Evolutionary conservation across 1,140 invertebrate species (phyloP), one percentile per base, ranked within the genome.

Genomic region (Monochamus saltuarius): DNA sequence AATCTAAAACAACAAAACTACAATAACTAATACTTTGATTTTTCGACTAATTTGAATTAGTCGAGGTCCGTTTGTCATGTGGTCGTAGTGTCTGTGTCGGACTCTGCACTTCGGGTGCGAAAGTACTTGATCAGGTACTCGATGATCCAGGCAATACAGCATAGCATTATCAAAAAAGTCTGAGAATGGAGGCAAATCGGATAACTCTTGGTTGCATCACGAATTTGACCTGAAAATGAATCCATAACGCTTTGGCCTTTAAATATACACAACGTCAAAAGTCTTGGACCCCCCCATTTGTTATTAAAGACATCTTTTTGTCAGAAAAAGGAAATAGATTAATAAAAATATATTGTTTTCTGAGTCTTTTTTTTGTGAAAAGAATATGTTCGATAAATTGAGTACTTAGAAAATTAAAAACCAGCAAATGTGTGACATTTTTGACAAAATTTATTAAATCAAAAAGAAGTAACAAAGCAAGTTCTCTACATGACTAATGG

Each of bases 111-210:
- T 55, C 59, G 51, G 10, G 52, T 69, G 16, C 61, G 47, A 39
- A 58, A 65, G 35, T 64, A 74, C 11, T 52, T 72, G 13, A 84
- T 70, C 39, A 81, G 74, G 69, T 86, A 88, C 68, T 90, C 88
- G 35, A 87, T 77, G 43, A 78, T 75, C 88, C 88, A 90, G 4
- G 85, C 82, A 1, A 86, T 9, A 9, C 84, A 83, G 61, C 86
- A 87, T 0, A 85, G 74, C 74, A 85, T 76, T 14, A 89, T 89
- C 54, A 89, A 78, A 1, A 82, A 77, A 39, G 86, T 88, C 73
- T 89, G 87, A 3, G 86, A 80, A 72, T 89, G 87, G 60, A 89
- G 84, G 65, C 87, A 89, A 7, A 84, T 80, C 7, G 84, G 79
- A 75, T 86, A 90, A 68, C 86, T 89, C 2, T 78, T 74, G 7